Percentiles rank a stretch among this genome's conserved stretches.
phyloP scores from a whole-genome alignment of 2,797 vertebrate genomes.

The Hypotaenidia okinawae region DNA sequence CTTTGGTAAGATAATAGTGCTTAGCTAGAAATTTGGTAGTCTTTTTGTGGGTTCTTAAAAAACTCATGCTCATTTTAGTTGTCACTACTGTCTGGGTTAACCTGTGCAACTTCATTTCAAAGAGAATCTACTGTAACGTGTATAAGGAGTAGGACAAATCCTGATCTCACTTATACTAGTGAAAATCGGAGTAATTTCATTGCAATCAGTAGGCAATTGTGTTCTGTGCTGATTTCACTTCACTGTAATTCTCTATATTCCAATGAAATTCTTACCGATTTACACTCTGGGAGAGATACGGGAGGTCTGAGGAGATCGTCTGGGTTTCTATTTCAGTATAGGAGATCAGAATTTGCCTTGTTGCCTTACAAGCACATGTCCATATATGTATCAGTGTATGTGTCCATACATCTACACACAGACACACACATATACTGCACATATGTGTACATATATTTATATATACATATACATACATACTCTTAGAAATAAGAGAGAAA shows the following conservation, averaged over 20 bases:
- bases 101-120: constrained; percentile 68
- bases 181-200: constrained; percentile 56
- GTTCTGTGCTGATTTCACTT: not conserved
- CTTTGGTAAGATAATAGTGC: not conserved
- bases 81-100: constrained; percentile 64
- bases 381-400: not conserved
- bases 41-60: not conserved
- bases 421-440: not conserved
- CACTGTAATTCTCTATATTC: not conserved
- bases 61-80: constrained; percentile 3
- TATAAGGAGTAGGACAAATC: constrained; percentile 35
- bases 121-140: constrained; percentile 68
- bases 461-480: constrained; percentile 11
- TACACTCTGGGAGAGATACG: not conserved
- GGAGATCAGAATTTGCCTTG: constrained; percentile 63
- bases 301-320: not conserved
- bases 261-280: constrained; percentile 60
- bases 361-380: constrained; percentile 12
- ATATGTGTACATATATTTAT: not conserved
- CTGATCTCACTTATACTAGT: constrained; percentile 49
- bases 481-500: constrained; percentile 26
- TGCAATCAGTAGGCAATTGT: not conserved
- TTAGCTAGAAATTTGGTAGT: constrained; percentile 13
- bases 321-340: constrained; percentile 26
- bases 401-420: not conserved